Percentiles rank a stretch among this genome's conserved stretches.
Evolutionary conservation across 2,797 vertebrate genomes (phyloP).

Genomic region (Galaxias olidus): DNA sequence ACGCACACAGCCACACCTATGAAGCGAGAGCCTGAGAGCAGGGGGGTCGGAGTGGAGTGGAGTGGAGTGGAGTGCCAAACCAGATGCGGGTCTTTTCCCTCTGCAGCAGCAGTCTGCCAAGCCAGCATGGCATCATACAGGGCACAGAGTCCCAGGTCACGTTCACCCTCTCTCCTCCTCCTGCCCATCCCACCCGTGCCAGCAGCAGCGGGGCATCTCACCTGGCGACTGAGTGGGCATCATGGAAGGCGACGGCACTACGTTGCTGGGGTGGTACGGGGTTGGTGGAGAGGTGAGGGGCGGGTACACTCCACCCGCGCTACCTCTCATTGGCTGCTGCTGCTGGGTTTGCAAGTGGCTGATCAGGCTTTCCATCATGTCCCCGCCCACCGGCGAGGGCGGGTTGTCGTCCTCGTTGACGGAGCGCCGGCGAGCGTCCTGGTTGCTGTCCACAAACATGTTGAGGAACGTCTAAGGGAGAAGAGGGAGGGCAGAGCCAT

Average conservation of each 20-base stretch:
- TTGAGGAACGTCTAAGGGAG: conserved; percentile 92
- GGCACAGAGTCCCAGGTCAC: not conserved
- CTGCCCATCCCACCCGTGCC: not conserved
- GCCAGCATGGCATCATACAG: conserved; percentile 20
- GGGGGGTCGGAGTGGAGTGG: not conserved
- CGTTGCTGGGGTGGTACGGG: conserved; percentile 86
- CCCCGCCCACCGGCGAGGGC: conserved; percentile 92
- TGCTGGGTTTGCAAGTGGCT: conserved; percentile 85
- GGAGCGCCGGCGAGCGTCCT: conserved; percentile 93
- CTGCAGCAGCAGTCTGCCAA: conserved; percentile 34
- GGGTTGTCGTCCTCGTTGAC: conserved; percentile 98
- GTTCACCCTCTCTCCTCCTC: not conserved
- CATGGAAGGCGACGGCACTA: conserved; percentile 95
- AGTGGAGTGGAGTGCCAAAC: conserved; percentile 1
- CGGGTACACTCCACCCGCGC: conserved; percentile 84
- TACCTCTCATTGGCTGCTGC: conserved; percentile 64
- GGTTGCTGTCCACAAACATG: conserved; percentile 99
- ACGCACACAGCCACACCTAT: conserved; percentile 16
- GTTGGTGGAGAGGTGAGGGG: conserved; percentile 94
- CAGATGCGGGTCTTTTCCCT: not conserved
- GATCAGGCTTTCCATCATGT: conserved; percentile 92
- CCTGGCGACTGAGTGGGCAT: conserved; percentile 97
- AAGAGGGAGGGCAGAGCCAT: not conserved
- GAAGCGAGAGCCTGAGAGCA: not conserved
- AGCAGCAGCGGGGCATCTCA: conserved; percentile 33